Base-by-base conservation (phyloP, 2,888 invertebrate species). In the Ptilodon capucinus region DNA sequence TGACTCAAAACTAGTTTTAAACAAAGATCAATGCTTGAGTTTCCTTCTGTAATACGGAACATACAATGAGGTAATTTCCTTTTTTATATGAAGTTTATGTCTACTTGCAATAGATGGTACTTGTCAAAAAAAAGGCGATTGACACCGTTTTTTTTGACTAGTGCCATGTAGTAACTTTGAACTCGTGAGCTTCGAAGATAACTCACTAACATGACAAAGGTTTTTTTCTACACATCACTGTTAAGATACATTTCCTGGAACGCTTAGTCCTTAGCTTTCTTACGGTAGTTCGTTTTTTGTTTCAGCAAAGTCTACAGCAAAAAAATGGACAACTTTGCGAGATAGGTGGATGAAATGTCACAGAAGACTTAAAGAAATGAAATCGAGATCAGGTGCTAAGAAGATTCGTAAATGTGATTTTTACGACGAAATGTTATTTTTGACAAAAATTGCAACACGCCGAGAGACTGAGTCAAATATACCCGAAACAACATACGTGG, bases 381-480 rank as follows among this genome's bases (percentile, higher is more conserved):
- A 61, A 51, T 59, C 57, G 44, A 57, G 57, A 52, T 60, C 57
- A 32, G 55, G 43, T 48, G 48, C 55, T 46, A 59, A 57, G 56
- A 36, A 34, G 47, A 41, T 59, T 41, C 50, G 51, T 52, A 54
- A 53, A 47, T 46, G 47, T 39, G 18, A 39, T 43, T 48, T 41
- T 21, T 46, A 51, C 14, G 44, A 47, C 21, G 34, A 47, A 28
- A 17, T 47, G 16, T 16, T 23, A 36, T 46, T 52, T 46, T 46
- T 48, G 19, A 48, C 28, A 42, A 51, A 51, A 48, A 45, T 23
- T 45, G 19, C 19, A 23, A 18, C 38, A 47, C 21, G 28, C 16
- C 42, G 39, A 38, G 23, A 40, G 40, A 19, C 46, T 44, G 35
- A 43, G 44, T 38, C 43, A 40, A 57, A 36, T 32, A 46, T 46